phyloP scores from a whole-genome alignment of 2,113 vertebrate species.

The Trochalopteron elliotii region DNA sequence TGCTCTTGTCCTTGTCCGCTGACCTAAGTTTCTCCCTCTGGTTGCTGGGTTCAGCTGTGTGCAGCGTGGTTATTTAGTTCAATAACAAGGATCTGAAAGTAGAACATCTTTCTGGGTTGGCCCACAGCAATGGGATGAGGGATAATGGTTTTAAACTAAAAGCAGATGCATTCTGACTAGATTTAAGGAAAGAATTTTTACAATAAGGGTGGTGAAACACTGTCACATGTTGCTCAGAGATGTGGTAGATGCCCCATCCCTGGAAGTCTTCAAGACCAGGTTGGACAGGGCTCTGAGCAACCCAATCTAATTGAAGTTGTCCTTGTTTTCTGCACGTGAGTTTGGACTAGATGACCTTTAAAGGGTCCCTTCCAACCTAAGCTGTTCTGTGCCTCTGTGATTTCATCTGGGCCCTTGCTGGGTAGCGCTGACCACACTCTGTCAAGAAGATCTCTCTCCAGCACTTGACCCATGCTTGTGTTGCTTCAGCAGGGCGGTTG shows the following conservation, averaged over 20 bases:
- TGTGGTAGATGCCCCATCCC: not conserved
- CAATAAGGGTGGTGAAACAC: not conserved
- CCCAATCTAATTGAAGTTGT: not conserved
- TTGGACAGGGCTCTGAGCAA: not conserved
- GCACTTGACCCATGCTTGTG: not conserved
- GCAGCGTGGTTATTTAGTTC: not conserved
- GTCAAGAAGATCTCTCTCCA: fast-evolving
- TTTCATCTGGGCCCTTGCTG: not conserved
- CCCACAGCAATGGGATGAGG: not conserved
- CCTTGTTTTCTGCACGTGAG: fast-evolving
- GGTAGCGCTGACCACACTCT: not conserved
- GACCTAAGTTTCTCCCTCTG: not conserved
- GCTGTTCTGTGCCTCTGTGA: fast-evolving
- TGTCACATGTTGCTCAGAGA: not conserved
- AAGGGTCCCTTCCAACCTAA: not conserved
- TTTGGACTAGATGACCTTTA: not conserved
- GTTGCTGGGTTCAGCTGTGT: not conserved
- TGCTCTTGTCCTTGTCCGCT: not conserved
- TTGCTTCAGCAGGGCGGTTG: not conserved
- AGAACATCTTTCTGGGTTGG: not conserved
- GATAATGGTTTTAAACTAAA: not conserved
- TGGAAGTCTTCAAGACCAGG: not conserved
- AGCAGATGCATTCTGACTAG: not conserved
- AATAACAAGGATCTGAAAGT: not conserved
- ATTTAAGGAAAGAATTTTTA: not conserved